These are phyloP conservation scores for Agrypnia vestita DNA, from an alignment of 1,140 invertebrate genomes.

Conservation along the genomic window DNA sequence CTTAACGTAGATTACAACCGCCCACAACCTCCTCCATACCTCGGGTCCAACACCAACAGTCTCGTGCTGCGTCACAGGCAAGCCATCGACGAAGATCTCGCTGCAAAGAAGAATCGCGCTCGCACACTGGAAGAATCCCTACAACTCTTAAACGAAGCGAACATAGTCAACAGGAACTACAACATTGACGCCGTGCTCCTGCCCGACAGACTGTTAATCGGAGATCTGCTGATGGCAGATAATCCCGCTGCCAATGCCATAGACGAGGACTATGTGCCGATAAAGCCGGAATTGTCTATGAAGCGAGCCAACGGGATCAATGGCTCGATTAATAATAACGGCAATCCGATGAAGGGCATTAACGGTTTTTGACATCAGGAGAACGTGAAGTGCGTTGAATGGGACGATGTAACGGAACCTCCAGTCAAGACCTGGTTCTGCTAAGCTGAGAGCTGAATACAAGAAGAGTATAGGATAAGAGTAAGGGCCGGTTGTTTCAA, in stretches of 20 bases:
- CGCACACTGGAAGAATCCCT: constrained; percentile 69
- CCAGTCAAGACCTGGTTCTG: constrained; percentile 73
- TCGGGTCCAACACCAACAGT: constrained; percentile 66
- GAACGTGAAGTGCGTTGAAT: constrained; percentile 48
- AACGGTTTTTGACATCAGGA: constrained; percentile 69
- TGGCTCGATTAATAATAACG: constrained; percentile 66
- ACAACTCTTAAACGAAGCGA: constrained; percentile 70
- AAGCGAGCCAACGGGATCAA: constrained; percentile 64
- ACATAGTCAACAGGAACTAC: constrained; percentile 62
- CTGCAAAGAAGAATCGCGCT: constrained; percentile 63
- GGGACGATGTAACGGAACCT: constrained; percentile 64
- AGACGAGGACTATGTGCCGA: constrained; percentile 59
- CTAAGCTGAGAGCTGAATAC: constrained; percentile 52
- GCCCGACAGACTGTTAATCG: constrained; percentile 41
- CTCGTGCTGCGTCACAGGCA: constrained; percentile 64
- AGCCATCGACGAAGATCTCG: constrained; percentile 62
- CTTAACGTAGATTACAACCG: constrained; percentile 68
- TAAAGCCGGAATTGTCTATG: constrained; percentile 59
- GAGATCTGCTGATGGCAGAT: constrained; percentile 49
- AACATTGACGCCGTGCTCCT: constrained; percentile 34
- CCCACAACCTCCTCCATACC: constrained; percentile 70
- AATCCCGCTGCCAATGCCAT: constrained; percentile 62
- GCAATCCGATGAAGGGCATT: constrained; percentile 62
- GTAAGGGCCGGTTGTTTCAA: too few species aligned
- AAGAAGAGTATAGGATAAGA: too few species aligned